A percentile compares a stretch with the other conserved stretches of the same genome.
Conservation (phyloP, 2,113 vertebrate genomes). For the Kryptolebias marmoratus region DNA sequence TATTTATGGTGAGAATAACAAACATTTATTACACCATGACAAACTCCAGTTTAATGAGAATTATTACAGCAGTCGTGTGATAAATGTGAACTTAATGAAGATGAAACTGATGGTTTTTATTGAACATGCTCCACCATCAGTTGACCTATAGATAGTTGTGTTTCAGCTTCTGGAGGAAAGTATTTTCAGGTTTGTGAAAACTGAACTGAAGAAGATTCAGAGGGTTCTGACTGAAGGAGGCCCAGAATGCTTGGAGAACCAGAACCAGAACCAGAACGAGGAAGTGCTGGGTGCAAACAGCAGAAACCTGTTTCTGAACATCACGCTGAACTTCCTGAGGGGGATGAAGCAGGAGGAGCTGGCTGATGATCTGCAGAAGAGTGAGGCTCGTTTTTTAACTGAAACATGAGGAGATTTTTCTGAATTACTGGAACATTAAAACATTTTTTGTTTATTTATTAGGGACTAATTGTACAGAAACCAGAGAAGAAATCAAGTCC, state of each 20-base stretch:
- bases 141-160: neutral
- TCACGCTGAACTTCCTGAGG: constrained; percentile 10
- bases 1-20: constrained; percentile 11
- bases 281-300: neutral
- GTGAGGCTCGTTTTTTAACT: neutral
- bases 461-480: neutral
- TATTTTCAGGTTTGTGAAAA: constrained; percentile 9
- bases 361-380: neutral
- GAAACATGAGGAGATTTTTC: too few species aligned
- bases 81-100: too few species aligned
- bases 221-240: neutral
- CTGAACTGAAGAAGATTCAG: constrained; percentile 9
- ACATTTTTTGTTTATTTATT: neutral
- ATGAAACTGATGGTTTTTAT: neutral
- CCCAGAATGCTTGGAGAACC: too few species aligned
- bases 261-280: neutral
- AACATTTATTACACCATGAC: neutral
- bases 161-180: constrained; percentile 8
- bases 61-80: neutral
- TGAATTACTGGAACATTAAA: neutral
- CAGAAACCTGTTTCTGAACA: constrained; percentile 12
- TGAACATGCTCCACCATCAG: neutral
- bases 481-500: neutral
- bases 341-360: neutral
- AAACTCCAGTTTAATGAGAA: neutral